Conservation (phyloP, 2,797 vertebrate genomes). For the Buphagus erythrorhynchus region DNA sequence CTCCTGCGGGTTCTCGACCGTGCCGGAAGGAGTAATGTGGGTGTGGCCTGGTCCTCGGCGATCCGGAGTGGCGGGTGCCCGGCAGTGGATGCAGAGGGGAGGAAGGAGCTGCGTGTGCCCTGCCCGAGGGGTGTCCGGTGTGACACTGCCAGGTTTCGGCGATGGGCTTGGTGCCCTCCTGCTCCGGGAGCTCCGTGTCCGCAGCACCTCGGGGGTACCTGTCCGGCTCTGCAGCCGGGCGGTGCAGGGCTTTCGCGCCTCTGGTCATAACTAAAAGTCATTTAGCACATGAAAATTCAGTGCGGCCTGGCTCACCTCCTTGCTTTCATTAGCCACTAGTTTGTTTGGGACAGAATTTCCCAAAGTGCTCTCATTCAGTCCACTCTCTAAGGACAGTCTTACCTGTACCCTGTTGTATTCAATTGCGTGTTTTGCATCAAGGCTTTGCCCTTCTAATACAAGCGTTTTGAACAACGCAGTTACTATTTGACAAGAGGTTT, state of each 20-base stretch:
- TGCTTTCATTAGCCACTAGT: fast-evolving
- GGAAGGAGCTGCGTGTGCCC: neutral
- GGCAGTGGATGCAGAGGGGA: neutral
- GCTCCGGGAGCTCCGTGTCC: fast-evolving
- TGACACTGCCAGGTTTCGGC: neutral
- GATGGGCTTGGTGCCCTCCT: neutral
- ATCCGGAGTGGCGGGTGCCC: fast-evolving
- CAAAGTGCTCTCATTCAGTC: fast-evolving
- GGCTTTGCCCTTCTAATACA: neutral
- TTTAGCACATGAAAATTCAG: fast-evolving
- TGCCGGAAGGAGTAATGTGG: too few species aligned
- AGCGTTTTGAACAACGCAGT: fast-evolving
- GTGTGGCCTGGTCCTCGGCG: fast-evolving
- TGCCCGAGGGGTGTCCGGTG: neutral
- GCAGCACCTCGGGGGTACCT: neutral
- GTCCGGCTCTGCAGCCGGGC: neutral
- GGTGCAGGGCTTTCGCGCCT: fast-evolving
- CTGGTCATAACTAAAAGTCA: fast-evolving
- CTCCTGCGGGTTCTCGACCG: neutral
- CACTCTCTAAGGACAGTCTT: fast-evolving
- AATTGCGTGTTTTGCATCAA: fast-evolving
- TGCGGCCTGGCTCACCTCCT: too few species aligned
- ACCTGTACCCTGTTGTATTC: fast-evolving
- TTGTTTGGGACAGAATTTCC: neutral
- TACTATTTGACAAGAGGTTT: fast-evolving